Percentiles rank a stretch among this genome's conserved stretches.
These are phyloP conservation scores for Chiloscyllium plagiosum DNA, from an alignment of 2,113 vertebrate species.

Conservation along the genomic window DNA sequence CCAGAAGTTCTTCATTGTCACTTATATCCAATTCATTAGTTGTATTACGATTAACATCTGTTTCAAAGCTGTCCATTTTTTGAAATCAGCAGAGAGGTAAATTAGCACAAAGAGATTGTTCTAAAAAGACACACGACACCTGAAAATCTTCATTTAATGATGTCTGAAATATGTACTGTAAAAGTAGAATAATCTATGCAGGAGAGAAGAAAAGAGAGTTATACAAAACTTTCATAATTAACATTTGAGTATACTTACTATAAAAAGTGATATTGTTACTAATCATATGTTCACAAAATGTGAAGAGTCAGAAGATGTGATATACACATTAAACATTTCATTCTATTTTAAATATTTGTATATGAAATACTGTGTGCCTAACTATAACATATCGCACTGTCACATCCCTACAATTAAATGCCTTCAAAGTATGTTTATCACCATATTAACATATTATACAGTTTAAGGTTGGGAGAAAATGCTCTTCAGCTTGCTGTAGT, in stretches of 20 bases:
- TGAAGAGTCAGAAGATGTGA: neutral
- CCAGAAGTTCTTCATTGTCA: constrained; percentile 8
- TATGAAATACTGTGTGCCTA: neutral
- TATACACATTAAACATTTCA: neutral
- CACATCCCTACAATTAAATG: neutral
- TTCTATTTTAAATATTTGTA: neutral
- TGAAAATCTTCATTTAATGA: neutral
- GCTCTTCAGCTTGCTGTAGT: too few relatives aligned
- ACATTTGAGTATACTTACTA: neutral
- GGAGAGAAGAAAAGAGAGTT: neutral
- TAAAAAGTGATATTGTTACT: neutral
- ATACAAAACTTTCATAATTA: neutral
- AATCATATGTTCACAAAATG: neutral
- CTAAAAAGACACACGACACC: too few relatives aligned
- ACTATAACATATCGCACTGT: neutral
- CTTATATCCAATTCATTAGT: constrained; percentile 7
- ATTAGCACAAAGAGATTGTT: neutral
- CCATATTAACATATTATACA: neutral
- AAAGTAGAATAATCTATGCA: neutral
- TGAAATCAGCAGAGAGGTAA: constrained; percentile 45
- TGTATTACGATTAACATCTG: constrained; percentile 35
- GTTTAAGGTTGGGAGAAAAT: neutral
- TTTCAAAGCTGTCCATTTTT: constrained; percentile 44
- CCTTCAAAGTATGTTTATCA: neutral
- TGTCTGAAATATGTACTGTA: neutral